Conservation (phyloP, 2,888 invertebrate species). For the Archips xylosteana region DNA sequence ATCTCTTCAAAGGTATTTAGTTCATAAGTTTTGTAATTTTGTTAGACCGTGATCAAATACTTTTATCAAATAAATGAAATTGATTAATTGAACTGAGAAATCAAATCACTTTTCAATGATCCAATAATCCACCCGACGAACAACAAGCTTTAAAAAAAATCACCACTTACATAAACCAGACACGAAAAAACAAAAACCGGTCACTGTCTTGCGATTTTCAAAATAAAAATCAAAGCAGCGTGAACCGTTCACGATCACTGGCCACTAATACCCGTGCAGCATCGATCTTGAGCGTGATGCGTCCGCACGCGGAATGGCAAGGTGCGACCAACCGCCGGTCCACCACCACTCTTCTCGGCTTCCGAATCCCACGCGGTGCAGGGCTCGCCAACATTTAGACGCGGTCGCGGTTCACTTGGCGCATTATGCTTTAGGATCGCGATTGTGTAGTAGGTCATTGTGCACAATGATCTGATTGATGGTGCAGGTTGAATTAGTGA, state of each 20-base stretch:
- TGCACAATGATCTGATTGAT: slow-evolving; percentile 32
- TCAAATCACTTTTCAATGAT: background rate
- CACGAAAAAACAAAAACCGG: slow-evolving; percentile 20
- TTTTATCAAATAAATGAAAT: too few species aligned
- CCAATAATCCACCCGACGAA: background rate
- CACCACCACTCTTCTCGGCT: slow-evolving; percentile 46
- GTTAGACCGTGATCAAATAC: too few species aligned
- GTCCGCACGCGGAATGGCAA: slow-evolving; percentile 66
- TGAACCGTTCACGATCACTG: slow-evolving; percentile 49
- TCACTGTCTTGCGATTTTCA: slow-evolving; percentile 11
- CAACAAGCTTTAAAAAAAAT: background rate
- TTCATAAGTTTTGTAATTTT: too few species aligned
- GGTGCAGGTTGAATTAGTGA: slow-evolving; percentile 28
- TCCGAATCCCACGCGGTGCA: slow-evolving; percentile 51
- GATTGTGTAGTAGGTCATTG: slow-evolving; percentile 3
- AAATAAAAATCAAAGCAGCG: slow-evolving; percentile 13
- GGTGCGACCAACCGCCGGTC: slow-evolving; percentile 56
- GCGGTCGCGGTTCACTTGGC: slow-evolving; percentile 45
- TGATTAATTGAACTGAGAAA: background rate
- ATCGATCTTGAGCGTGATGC: slow-evolving; percentile 51
- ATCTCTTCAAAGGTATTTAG: too few species aligned
- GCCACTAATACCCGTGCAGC: slow-evolving; percentile 47
- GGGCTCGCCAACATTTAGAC: slow-evolving; percentile 45
- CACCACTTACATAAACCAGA: slow-evolving; percentile 28
- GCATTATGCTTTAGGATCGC: slow-evolving; percentile 18